These are phyloP conservation scores for Trididemnum clinides DNA, from an alignment of 23 tunicate species.

Conservation along the genomic window DNA sequence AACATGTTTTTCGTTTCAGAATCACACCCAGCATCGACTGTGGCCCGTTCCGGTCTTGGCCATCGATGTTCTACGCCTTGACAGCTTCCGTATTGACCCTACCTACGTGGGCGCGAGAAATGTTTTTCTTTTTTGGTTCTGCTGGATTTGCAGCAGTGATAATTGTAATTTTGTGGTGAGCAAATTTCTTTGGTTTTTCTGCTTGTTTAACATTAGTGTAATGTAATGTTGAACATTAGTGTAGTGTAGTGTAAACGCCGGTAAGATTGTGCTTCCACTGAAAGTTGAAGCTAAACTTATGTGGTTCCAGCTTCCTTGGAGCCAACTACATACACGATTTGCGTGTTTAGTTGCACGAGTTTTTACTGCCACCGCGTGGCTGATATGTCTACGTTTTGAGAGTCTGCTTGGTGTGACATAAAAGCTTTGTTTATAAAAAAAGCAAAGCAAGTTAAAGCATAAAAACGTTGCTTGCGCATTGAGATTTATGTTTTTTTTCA, in stretches of 20 bases:
- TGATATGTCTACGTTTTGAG: background rate
- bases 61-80: constrained; percentile 70
- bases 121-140: constrained; percentile 87
- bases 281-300: background rate
- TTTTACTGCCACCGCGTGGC: background rate
- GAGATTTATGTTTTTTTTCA: background rate
- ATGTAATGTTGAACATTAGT: too few species aligned
- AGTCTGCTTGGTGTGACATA: background rate
- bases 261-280: too few species aligned
- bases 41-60: constrained; percentile 85
- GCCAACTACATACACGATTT: background rate
- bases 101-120: constrained; percentile 54
- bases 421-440: too few species aligned
- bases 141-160: constrained; percentile 70
- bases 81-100: constrained; percentile 26
- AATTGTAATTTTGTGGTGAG: constrained; percentile 71
- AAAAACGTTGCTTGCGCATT: too few species aligned
- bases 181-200: background rate
- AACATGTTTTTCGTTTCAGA: constrained; percentile 36
- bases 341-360: background rate
- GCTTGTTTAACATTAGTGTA: too few species aligned
- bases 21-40: constrained; percentile 77
- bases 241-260: too few species aligned
- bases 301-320: background rate
- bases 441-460: too few species aligned